Conservation (phyloP, 2,113 vertebrate genomes). For the Gallinago undulata region DNA sequence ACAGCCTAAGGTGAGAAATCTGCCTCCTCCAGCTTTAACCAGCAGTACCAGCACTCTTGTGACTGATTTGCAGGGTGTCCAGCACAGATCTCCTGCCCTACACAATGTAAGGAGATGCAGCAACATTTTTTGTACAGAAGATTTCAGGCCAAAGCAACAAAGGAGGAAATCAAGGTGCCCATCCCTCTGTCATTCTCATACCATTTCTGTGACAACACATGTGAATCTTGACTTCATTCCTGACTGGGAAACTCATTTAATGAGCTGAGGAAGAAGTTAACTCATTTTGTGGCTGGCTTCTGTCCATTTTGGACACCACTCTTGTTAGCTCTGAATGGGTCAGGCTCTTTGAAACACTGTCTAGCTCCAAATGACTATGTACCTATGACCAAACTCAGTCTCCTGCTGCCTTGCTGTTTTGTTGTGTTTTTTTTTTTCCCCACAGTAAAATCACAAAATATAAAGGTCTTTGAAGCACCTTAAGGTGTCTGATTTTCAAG, state of each 20-base stretch:
- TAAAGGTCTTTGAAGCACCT: not conserved
- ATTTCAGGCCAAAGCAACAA: not conserved
- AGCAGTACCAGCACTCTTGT: not conserved
- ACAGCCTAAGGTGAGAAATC: not conserved
- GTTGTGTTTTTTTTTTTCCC: too few species aligned
- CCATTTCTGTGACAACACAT: not conserved
- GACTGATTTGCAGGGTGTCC: not conserved
- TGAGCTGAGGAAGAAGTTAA: conserved; percentile 1
- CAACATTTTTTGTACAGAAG: not conserved
- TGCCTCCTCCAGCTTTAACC: not conserved
- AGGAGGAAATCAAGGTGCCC: not conserved
- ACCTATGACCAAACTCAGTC: not conserved
- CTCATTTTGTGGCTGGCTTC: not conserved
- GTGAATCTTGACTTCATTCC: not conserved
- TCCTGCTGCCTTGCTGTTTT: not conserved
- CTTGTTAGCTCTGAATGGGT: not conserved
- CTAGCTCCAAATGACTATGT: not conserved
- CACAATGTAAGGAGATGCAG: not conserved
- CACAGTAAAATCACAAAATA: not conserved
- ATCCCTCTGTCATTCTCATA: not conserved
- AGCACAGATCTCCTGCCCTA: not conserved
- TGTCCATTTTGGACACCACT: not conserved
- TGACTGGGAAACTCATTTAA: not conserved
- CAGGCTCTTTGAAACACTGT: not conserved
- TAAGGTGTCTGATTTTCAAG: not conserved